phyloP scores from a whole-genome alignment of 2,113 vertebrate genomes.

The Nyctibius bracteatus region DNA sequence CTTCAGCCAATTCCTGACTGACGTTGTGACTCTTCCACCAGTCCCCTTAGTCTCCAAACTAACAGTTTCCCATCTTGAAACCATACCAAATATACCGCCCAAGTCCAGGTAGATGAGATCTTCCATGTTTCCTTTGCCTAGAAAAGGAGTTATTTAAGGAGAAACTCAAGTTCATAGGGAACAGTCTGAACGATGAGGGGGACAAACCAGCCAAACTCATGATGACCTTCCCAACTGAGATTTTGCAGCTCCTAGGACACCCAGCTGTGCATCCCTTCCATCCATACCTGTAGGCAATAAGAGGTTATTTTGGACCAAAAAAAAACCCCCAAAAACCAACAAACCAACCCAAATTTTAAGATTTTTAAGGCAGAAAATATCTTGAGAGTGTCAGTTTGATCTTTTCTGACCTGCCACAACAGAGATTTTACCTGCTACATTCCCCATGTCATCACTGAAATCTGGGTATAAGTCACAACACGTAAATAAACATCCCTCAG shows the following conservation, averaged over 20 bases:
- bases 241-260: neutral
- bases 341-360: neutral
- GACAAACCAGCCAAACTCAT: neutral
- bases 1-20: neutral
- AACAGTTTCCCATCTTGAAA: neutral
- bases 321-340: no score
- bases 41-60: neutral
- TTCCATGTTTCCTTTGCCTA: neutral
- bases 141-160: neutral
- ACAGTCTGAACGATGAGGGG: neutral
- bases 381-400: neutral
- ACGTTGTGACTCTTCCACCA: neutral
- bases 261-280: neutral
- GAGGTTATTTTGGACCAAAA: neutral
- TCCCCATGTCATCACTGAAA: neutral
- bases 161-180: neutral
- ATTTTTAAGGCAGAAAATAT: neutral
- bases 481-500: fast-evolving
- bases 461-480: fast-evolving
- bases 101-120: no score
- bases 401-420: neutral
- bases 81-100: no score
- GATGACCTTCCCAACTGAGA: neutral
- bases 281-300: neutral
- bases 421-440: no score